Evolutionary conservation across 2,113 vertebrate genomes (phyloP).

Genomic region (Alethe diademata): DNA sequence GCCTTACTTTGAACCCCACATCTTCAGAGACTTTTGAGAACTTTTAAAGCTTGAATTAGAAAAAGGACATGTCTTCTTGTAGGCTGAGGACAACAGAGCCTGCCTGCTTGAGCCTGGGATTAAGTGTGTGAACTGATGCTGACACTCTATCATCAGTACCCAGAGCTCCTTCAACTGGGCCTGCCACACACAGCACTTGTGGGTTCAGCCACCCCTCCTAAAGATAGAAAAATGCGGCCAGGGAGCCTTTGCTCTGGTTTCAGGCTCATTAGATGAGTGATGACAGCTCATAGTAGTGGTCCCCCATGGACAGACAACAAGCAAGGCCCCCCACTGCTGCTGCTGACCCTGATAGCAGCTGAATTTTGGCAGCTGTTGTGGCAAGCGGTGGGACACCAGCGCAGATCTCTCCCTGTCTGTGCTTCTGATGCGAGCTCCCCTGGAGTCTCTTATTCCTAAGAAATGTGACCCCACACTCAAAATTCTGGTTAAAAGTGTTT

Average conservation of each 20-base stretch:
- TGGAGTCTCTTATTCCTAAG: background rate
- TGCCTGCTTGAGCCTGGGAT: background rate
- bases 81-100: background rate
- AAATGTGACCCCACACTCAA: background rate
- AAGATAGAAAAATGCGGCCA: background rate
- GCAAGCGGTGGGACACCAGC: background rate
- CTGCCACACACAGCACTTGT: background rate
- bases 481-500: background rate
- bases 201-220: background rate
- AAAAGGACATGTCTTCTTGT: background rate
- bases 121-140: constrained; percentile 36
- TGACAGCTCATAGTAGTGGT: constrained; percentile 51
- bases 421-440: background rate
- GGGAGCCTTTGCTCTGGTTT: constrained; percentile 42
- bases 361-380: constrained; percentile 52
- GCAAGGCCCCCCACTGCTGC: constrained; percentile 53
- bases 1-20: background rate
- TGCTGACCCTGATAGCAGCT: constrained; percentile 29
- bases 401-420: background rate
- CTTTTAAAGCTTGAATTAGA: background rate
- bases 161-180: background rate
- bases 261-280: constrained; percentile 65
- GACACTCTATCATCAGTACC: constrained; percentile 44
- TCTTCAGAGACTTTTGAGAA: background rate
- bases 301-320: background rate